Conservation (phyloP, 2,797 vertebrate genomes). For the Enteromius treurensis region DNA sequence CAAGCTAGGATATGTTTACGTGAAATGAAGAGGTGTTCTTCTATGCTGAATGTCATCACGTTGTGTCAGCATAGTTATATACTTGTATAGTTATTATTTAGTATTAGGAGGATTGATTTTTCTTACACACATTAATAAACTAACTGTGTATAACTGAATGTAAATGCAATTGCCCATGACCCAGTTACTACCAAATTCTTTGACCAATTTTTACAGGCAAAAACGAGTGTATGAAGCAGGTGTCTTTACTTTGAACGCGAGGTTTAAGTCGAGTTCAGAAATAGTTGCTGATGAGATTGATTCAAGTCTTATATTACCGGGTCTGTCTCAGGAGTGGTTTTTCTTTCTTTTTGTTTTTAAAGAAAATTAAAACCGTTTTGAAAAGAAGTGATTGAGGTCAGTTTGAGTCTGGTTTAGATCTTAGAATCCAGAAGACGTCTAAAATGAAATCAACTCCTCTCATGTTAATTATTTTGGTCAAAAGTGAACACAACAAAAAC, state of each 20-base stretch:
- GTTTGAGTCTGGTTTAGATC: neutral
- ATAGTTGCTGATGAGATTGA: neutral
- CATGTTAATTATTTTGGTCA: neutral
- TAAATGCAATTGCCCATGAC: neutral
- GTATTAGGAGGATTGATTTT: neutral
- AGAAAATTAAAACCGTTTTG: neutral
- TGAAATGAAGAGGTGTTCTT: neutral
- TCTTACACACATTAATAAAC: neutral
- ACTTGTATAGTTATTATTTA: neutral
- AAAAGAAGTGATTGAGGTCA: neutral
- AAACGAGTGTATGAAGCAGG: neutral
- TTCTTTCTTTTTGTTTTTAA: neutral
- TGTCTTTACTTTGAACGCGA: neutral
- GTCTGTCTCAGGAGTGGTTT: neutral
- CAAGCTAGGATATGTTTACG: neutral
- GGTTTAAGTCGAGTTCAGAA: neutral
- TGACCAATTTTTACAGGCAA: neutral
- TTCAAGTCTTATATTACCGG: neutral
- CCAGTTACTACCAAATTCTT: neutral
- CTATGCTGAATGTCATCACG: neutral
- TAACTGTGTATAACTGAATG: neutral
- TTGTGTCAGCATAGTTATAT: neutral
- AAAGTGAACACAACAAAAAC: neutral
- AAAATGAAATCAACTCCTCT: neutral
- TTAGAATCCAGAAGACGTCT: neutral